Percentiles rank a stretch among this genome's conserved stretches.
Conservation (phyloP, 2,797 vertebrate genomes). For the Megaceryle alcyon region DNA sequence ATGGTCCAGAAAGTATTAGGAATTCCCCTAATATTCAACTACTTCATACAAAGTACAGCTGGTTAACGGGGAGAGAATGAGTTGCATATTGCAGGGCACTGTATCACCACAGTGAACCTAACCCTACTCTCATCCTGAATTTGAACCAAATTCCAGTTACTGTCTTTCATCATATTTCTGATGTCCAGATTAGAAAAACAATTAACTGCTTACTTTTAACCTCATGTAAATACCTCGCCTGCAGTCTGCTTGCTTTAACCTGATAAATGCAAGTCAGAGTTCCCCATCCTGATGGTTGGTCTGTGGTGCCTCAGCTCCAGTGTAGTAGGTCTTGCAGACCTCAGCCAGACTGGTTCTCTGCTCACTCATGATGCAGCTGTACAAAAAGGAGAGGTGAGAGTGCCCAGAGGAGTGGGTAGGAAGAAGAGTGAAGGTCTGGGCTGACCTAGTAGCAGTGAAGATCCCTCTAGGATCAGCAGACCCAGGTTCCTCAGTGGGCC, state of each 20-base stretch:
- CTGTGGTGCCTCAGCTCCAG: not conserved
- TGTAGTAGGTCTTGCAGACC: not conserved
- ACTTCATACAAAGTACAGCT: not conserved
- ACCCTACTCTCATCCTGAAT: not conserved
- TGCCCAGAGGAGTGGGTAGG: not conserved
- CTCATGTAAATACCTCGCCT: not conserved
- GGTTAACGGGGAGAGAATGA: not conserved
- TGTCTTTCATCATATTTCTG: slow-evolving; percentile 2
- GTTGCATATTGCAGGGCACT: not conserved
- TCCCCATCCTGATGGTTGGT: not conserved
- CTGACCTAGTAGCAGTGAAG: not conserved
- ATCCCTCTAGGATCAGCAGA: not conserved
- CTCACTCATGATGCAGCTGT: not conserved
- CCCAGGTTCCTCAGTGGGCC: not conserved
- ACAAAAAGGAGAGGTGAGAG: not conserved
- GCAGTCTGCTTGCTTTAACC: not conserved
- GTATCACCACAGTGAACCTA: not conserved
- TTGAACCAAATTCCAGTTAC: not conserved
- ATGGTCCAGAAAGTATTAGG: not conserved
- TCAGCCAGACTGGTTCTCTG: not conserved
- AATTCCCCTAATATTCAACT: slow-evolving; percentile 35
- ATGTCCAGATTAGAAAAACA: slow-evolving; percentile 33
- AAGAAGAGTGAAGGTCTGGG: not conserved
- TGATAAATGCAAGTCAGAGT: not conserved
- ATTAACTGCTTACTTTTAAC: slow-evolving; percentile 1